phyloP scores from a whole-genome alignment of 2,113 vertebrate species.

The Carollia perspicillata region DNA sequence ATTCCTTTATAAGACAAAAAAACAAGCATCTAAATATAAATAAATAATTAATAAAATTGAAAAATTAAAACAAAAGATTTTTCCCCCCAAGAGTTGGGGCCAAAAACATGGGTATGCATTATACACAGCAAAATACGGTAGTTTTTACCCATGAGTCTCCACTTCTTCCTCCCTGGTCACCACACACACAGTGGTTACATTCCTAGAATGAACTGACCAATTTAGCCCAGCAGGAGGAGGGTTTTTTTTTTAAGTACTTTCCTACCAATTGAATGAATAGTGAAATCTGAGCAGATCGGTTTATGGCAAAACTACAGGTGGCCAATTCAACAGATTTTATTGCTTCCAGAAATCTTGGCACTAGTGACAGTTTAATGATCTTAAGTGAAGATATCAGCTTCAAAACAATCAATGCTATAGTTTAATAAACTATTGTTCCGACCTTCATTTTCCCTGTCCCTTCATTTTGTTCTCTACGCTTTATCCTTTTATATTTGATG shows the following conservation, averaged over 20 bases:
- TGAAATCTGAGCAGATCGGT: neutral
- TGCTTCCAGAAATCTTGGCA: constrained; percentile 50
- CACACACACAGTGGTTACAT: neutral
- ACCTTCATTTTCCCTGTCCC: constrained; percentile 19
- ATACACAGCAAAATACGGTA: no score
- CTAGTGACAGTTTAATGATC: neutral
- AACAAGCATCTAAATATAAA: no score
- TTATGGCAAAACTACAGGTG: constrained; percentile 11
- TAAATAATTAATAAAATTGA: no score
- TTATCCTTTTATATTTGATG: neutral
- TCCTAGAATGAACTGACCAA: neutral
- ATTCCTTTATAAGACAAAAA: no score
- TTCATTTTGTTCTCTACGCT: neutral
- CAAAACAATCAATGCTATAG: constrained; percentile 11
- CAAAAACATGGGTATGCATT: no score
- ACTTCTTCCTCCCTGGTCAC: neutral
- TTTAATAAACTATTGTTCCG: neutral
- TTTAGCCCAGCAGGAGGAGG: neutral
- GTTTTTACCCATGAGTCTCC: neutral
- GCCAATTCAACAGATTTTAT: constrained; percentile 4
- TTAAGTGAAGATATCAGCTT: neutral
- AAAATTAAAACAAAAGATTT: no score
- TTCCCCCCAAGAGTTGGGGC: no score
- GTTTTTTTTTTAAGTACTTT: neutral
- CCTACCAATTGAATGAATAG: neutral